These are phyloP conservation scores for Drosophila athabasca DNA, from an alignment of 1,140 invertebrate species.

Conservation along the genomic window DNA sequence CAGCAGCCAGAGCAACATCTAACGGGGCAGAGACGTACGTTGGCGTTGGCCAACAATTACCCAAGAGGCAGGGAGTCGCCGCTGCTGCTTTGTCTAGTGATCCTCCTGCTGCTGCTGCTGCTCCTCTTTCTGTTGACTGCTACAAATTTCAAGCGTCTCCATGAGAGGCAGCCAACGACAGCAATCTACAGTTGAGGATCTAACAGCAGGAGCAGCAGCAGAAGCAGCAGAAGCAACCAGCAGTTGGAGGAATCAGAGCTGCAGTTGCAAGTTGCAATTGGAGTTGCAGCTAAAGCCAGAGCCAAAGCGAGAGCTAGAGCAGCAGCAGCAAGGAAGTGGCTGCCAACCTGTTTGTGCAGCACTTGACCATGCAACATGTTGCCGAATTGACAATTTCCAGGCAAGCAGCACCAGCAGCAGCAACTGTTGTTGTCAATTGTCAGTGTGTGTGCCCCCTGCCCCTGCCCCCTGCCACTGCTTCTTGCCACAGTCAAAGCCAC, in stretches of 20 bases:
- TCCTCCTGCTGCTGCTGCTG: too few species aligned
- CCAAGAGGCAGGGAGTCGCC: conserved; percentile 9
- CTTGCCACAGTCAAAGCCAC: conserved; percentile 1
- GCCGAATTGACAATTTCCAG: conserved; percentile 79
- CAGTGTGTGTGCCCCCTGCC: conserved; percentile 39
- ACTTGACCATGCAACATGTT: conserved; percentile 81
- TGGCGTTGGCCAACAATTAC: conserved; percentile 70
- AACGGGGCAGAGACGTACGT: conserved; percentile 36
- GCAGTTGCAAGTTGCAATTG: conserved; percentile 7
- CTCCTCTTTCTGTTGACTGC: conserved; percentile 59
- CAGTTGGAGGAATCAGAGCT: conserved; percentile 9
- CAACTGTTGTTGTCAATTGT: conserved; percentile 72
- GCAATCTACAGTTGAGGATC: conserved; percentile 73
- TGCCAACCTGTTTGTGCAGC: conserved; percentile 78
- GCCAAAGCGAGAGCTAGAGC: background rate
- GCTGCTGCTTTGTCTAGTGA: too few species aligned
- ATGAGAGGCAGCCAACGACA: conserved; percentile 54
- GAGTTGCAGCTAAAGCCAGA: conserved; percentile 11
- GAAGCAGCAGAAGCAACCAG: conserved; percentile 16
- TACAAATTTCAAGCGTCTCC: conserved; percentile 78
- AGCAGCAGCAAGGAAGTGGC: conserved; percentile 57
- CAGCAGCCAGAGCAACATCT: conserved; percentile 41
- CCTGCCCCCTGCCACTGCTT: background rate
- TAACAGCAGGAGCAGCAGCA: conserved; percentile 61
- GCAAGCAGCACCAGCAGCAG: conserved; percentile 41